Conservation (phyloP, 2,888 invertebrate genomes). For the Cephus rjabovi region DNA sequence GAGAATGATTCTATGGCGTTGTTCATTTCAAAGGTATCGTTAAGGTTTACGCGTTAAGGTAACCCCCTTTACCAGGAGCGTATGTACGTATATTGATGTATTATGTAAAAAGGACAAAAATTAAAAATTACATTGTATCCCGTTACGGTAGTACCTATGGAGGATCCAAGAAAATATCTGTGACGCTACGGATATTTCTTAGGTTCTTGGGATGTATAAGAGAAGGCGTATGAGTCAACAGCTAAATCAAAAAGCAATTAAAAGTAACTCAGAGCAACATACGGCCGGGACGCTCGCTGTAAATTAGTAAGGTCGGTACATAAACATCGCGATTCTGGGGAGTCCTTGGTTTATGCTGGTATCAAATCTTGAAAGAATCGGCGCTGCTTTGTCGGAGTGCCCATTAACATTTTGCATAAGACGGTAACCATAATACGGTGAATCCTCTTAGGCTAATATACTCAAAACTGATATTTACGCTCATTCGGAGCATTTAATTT, state of each 20-base stretch:
- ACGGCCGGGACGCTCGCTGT: constrained; percentile 16
- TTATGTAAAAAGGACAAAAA: not conserved
- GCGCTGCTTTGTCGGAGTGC: not conserved
- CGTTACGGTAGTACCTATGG: not conserved
- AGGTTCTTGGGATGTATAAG: not conserved
- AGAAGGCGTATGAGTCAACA: constrained; percentile 10
- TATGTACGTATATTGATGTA: not conserved
- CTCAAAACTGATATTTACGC: not conserved
- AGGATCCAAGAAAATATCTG: not conserved
- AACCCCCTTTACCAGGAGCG: not conserved
- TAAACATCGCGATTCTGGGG: constrained; percentile 25
- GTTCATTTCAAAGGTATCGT: constrained; percentile 5
- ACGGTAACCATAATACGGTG: not conserved
- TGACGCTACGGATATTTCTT: not conserved
- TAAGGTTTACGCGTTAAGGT: not conserved
- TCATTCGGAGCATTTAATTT: not conserved
- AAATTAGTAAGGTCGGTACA: constrained; percentile 14
- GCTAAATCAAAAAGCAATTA: constrained; percentile 34
- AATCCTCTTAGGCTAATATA: not conserved
- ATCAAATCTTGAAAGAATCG: constrained; percentile 4
- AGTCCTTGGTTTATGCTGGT: constrained; percentile 12
- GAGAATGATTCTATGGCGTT: constrained; percentile 8
- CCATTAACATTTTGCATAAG: not conserved
- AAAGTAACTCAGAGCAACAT: constrained; percentile 27
- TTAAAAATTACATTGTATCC: not conserved